Evolutionary conservation across 2,113 vertebrate species (phyloP).

Genomic region (Tupaia tana): DNA sequence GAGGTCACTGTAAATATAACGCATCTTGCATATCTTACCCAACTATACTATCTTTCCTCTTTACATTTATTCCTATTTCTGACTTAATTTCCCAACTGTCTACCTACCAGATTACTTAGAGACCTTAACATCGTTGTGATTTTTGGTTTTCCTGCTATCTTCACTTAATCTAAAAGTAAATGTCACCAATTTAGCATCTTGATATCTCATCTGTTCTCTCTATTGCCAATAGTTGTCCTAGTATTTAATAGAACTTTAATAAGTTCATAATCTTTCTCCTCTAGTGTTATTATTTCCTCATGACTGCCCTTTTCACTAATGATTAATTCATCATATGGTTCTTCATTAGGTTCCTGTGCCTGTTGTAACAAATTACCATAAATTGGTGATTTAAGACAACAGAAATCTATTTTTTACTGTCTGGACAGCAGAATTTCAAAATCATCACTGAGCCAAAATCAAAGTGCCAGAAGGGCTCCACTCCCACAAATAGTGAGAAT

Average conservation of each 20-base stretch:
- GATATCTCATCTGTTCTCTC: background rate
- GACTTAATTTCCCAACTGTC: background rate
- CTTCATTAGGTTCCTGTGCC: background rate
- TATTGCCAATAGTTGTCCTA: background rate
- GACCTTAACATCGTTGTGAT: background rate
- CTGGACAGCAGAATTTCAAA: background rate
- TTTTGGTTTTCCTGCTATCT: background rate
- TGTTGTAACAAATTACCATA: background rate
- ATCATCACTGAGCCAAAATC: background rate
- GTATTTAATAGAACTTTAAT: too few relatives aligned
- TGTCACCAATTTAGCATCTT: background rate
- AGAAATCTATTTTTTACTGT: background rate
- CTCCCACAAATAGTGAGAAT: background rate
- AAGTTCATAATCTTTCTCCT: slow-evolving; percentile 28
- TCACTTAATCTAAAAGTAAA: background rate
- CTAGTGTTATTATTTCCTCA: background rate
- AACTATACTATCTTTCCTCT: background rate
- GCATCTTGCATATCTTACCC: background rate
- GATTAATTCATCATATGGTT: background rate
- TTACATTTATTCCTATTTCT: background rate
- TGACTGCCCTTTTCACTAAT: background rate
- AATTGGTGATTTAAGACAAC: background rate
- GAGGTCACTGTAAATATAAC: background rate
- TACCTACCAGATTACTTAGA: background rate
- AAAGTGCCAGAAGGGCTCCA: background rate